These are phyloP conservation scores for Oeneis ivallda DNA, from an alignment of 2,888 invertebrate species.

Conservation along the genomic window DNA sequence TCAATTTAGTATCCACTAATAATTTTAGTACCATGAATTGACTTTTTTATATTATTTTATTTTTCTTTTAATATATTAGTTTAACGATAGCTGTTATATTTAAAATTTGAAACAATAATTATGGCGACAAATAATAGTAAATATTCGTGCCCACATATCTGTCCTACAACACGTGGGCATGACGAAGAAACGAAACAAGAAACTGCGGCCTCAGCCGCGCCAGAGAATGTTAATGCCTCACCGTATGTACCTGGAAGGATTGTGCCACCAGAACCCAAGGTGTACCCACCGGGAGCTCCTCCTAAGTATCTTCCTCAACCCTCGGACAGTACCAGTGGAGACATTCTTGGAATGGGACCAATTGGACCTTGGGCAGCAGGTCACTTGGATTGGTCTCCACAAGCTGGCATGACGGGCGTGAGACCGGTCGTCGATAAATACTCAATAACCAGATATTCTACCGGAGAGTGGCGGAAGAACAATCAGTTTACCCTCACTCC, in stretches of 20 bases:
- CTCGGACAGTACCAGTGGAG: conserved; percentile 69
- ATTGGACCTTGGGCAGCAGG: conserved; percentile 89
- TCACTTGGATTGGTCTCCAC: conserved; percentile 87
- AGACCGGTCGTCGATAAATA: conserved; percentile 90
- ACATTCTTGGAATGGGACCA: conserved; percentile 68
- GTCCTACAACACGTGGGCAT: conserved; percentile 46
- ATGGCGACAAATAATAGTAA: conserved; percentile 47
- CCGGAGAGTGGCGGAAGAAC: conserved; percentile 86
- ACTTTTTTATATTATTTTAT: conserved; percentile 7
- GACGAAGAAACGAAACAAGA: conserved; percentile 35
- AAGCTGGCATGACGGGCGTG: conserved; percentile 87
- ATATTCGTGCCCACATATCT: conserved; percentile 62
- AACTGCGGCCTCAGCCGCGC: conserved; percentile 42
- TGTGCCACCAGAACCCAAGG: conserved; percentile 55
- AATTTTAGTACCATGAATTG: conserved; percentile 1
- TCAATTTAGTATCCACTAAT: conserved; percentile 4
- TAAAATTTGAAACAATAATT: conserved; percentile 41
- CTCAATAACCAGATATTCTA: conserved; percentile 87
- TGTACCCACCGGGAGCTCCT: conserved; percentile 62
- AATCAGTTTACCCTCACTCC: conserved; percentile 77
- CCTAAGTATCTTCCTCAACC: conserved; percentile 70
- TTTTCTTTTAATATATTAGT: conserved; percentile 16
- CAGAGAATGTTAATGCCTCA: conserved; percentile 44
- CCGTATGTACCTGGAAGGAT: conserved; percentile 66
- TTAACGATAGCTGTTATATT: background rate